These are phyloP conservation scores for Patagioenas fasciata DNA, from an alignment of 2,113 vertebrate species.

Conservation along the genomic window DNA sequence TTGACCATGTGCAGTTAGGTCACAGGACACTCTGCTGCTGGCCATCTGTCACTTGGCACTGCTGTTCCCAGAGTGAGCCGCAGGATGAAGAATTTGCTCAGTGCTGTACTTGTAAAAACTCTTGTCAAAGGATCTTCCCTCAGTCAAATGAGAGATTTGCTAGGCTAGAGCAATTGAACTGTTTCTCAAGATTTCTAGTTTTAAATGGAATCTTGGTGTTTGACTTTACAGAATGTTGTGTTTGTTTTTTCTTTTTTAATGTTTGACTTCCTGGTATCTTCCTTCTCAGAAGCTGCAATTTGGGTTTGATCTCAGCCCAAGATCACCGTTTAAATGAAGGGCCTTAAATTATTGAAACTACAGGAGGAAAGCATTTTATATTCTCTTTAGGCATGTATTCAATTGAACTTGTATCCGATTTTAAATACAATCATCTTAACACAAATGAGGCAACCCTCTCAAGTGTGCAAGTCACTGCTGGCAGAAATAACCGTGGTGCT, in stretches of 20 bases:
- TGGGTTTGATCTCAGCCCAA: conserved; percentile 5
- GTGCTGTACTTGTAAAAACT: background rate
- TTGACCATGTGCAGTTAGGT: background rate
- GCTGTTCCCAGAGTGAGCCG: background rate
- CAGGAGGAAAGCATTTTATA: background rate
- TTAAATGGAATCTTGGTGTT: background rate
- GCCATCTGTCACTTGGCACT: background rate
- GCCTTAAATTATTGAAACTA: background rate
- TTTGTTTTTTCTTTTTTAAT: background rate
- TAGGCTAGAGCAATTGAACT: background rate
- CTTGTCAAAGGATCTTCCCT: background rate
- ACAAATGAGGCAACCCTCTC: background rate
- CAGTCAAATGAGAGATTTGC: background rate
- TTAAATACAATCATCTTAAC: background rate
- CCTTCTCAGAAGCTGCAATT: background rate
- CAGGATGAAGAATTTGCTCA: background rate
- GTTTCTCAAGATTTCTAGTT: background rate
- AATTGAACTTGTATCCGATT: background rate
- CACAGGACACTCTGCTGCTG: background rate
- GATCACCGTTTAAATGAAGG: background rate
- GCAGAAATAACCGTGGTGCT: background rate
- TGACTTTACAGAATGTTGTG: background rate
- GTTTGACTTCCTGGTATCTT: background rate
- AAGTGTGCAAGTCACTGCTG: background rate
- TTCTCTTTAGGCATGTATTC: background rate